Evolutionary conservation across 2,888 invertebrate species (phyloP).

Genomic region (Tachina grossa): DNA sequence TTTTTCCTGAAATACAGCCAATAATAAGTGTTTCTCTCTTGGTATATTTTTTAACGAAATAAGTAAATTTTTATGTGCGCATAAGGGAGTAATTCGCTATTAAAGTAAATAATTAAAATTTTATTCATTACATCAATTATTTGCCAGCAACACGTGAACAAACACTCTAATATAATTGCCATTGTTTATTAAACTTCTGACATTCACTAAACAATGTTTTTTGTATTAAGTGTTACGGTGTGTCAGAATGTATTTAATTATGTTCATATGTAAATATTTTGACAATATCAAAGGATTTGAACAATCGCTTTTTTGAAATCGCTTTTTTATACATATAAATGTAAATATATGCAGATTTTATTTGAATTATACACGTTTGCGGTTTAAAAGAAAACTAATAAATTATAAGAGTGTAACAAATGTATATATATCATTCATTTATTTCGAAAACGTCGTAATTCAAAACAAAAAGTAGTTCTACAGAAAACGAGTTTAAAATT

Average conservation of each 20-base stretch:
- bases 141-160: slow-evolving; percentile 16
- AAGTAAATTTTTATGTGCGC: slow-evolving; percentile 4
- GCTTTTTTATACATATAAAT: no score
- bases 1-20: not conserved
- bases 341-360: no score
- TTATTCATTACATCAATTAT: slow-evolving; percentile 38
- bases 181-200: slow-evolving; percentile 40
- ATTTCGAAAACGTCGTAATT: no score
- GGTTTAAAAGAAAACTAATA: slow-evolving; percentile 41
- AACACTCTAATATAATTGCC: slow-evolving; percentile 8
- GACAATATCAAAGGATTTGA: slow-evolving; percentile 33
- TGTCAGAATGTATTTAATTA: slow-evolving; percentile 9
- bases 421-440: no score
- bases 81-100: slow-evolving; percentile 29
- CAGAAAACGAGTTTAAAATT: no score
- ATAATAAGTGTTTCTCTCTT: slow-evolving; percentile 26
- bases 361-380: no score
- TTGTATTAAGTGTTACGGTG: no score
- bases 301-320: not conserved
- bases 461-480: no score
- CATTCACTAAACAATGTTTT: slow-evolving; percentile 43
- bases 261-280: slow-evolving; percentile 46
- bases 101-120: slow-evolving; percentile 54
- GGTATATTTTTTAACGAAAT: slow-evolving; percentile 12
- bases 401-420: not conserved